Percentiles rank a stretch among this genome's conserved stretches.
phyloP scores from a whole-genome alignment of 2,113 vertebrate species.

The Nycticryphes semicollaris region DNA sequence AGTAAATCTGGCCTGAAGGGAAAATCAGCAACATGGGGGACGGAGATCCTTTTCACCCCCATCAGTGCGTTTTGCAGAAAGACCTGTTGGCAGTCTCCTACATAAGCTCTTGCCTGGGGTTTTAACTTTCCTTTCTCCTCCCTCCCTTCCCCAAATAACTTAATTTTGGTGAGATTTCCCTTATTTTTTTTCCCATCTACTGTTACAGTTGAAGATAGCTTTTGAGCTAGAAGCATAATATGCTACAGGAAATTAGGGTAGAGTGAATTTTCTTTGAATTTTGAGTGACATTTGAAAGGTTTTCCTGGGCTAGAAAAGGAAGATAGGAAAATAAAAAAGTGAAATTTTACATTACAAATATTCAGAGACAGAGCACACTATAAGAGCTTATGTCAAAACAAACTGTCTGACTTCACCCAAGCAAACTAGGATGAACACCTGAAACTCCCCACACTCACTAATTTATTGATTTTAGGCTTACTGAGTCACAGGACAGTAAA shows the following conservation, averaged over 20 bases:
- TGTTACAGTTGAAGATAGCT: neutral
- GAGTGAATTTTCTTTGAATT: neutral
- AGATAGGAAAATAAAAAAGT: neutral
- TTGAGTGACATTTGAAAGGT: neutral
- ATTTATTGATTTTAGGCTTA: neutral
- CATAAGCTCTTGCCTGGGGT: neutral
- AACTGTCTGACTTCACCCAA: neutral
- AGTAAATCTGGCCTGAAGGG: neutral
- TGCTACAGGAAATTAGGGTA: neutral
- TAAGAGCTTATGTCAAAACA: neutral
- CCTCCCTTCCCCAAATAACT: neutral
- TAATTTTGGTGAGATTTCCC: neutral
- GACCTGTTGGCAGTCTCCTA: neutral
- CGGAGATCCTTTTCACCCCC: neutral
- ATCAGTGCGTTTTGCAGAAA: neutral
- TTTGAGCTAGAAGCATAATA: neutral
- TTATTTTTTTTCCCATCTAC: neutral
- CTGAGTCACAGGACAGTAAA: neutral
- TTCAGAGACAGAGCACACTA: neutral
- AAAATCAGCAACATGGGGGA: neutral
- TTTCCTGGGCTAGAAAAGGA: neutral
- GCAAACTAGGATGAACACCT: neutral
- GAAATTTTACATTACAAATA: neutral
- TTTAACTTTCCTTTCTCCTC: neutral
- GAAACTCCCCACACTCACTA: neutral